phyloP scores from a whole-genome alignment of 2,888 invertebrate genomes.

The Cacoxenus indagator region DNA sequence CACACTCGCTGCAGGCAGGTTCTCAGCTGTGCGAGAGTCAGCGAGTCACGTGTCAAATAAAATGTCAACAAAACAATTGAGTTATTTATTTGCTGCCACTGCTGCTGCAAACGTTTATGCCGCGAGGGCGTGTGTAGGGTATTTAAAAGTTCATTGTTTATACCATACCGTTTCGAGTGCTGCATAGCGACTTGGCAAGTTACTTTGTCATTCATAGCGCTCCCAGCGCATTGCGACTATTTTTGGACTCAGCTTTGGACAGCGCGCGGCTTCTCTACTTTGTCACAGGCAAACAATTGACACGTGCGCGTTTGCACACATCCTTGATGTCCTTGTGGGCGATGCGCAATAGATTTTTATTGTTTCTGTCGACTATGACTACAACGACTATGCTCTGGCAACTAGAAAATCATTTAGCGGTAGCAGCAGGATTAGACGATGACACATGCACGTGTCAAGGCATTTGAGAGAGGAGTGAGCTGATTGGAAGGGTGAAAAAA shows the following conservation, averaged over 20 bases:
- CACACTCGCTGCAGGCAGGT: too few relatives aligned
- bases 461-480: background rate
- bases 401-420: constrained; percentile 68
- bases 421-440: constrained; percentile 64
- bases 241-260: constrained; percentile 36
- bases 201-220: constrained; percentile 62
- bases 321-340: constrained; percentile 23
- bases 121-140: constrained; percentile 51
- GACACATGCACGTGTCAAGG: constrained; percentile 51
- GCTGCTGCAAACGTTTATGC: constrained; percentile 9
- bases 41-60: constrained; percentile 69
- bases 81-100: constrained; percentile 63
- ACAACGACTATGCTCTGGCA: constrained; percentile 36
- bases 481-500: too few relatives aligned
- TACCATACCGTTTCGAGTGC: background rate
- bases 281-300: constrained; percentile 51
- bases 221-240: background rate
- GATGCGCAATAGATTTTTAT: constrained; percentile 38
- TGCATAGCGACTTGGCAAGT: constrained; percentile 48
- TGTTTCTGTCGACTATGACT: constrained; percentile 38
- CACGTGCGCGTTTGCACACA: constrained; percentile 53
- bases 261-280: background rate
- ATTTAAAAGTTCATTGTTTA: constrained; percentile 65
- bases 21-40: constrained; percentile 41
- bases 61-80: constrained; percentile 70